Conservation (phyloP, 2,888 invertebrate genomes). For the Andrena hattorfiana region DNA sequence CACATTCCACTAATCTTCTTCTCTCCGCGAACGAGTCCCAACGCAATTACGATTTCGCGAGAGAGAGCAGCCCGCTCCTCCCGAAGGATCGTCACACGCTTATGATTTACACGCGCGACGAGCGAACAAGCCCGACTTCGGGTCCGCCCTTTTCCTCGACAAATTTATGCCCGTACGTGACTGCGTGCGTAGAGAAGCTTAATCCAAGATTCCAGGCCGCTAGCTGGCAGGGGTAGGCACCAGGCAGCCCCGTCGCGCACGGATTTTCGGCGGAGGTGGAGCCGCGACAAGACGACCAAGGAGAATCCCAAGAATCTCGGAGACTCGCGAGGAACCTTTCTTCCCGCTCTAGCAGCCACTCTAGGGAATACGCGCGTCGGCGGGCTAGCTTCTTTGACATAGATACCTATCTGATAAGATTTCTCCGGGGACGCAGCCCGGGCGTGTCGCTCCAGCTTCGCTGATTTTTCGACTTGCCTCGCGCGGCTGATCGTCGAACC, state of each 20-base stretch:
- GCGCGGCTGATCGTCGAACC: slow-evolving; percentile 48
- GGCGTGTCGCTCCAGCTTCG: slow-evolving; percentile 23
- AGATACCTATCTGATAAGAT: slow-evolving; percentile 76
- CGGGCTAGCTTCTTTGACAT: slow-evolving; percentile 67
- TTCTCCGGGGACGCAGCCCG: slow-evolving; percentile 71
- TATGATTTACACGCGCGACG: slow-evolving; percentile 54
- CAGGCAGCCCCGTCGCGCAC: background rate
- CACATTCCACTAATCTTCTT: background rate
- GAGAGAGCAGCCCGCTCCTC: background rate
- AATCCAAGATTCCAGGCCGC: slow-evolving; percentile 69
- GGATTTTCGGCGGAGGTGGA: slow-evolving; percentile 38
- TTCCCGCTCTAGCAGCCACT: slow-evolving; percentile 39
- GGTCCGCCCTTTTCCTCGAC: slow-evolving; percentile 42
- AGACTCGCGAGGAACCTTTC: slow-evolving; percentile 39
- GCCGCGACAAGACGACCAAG: slow-evolving; percentile 9
- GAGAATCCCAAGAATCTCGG: slow-evolving; percentile 61
- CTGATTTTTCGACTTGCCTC: slow-evolving; percentile 17
- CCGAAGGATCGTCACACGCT: slow-evolving; percentile 15
- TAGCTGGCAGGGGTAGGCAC: slow-evolving; percentile 4
- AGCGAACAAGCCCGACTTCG: slow-evolving; percentile 10
- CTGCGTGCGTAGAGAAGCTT: slow-evolving; percentile 36
- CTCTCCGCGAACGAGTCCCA: background rate
- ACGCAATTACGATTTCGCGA: slow-evolving; percentile 29
- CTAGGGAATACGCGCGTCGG: slow-evolving; percentile 59
- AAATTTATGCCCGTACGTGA: slow-evolving; percentile 59